Base-by-base conservation (phyloP, 2,113 vertebrate genomes). In the Rallus limicola region DNA sequence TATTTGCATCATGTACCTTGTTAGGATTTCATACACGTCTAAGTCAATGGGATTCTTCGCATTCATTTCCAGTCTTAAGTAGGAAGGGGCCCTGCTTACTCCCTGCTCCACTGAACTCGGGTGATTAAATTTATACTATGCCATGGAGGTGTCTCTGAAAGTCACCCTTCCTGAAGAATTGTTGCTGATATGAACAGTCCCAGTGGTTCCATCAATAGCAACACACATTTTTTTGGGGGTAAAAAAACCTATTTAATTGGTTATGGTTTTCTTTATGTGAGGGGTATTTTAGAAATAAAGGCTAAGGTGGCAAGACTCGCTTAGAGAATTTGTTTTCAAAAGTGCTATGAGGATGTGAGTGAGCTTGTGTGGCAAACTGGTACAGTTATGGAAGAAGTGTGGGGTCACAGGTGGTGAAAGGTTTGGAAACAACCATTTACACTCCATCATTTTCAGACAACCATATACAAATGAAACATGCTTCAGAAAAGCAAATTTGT, bases 401-500 rank as follows among this genome's bases (percentile, higher is more conserved):
- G 59, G 46, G 17, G 10, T 58, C 23, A 62, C 46, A 83, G 80
- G 72, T 1, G 5, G 42, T 50, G 42, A 53, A 83, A 84, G 33
- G 28, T 23, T 29, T 80, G 59, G 52, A 62, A 95, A 68, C 5
- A 16, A 76, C 7, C 36, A 36, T 53, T 58, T 79, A 63, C n/a
- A 31, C 13, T 62, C 56, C 2, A 3, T 28, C n/a, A 26, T 26
- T 88, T 74, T 89, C 68, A 74, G 20, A 68, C 46, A 86, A 42
- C 38, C 62, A 55, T 19, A 59, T 1, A 6, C 34, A 83, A 87
- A 70, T 63, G 48, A 92, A 91, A 84, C 46, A 68, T 10, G 11
- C n/a, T 88, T 83, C 64, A 59, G 48, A 69, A 93, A 96, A 82
- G 38, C 52, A 64, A 90, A 86, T 84, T 72, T 89, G 70, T n/a